Evolutionary conservation across 2,888 invertebrate genomes (phyloP).

Genomic region (Hydropsyche betteni): DNA sequence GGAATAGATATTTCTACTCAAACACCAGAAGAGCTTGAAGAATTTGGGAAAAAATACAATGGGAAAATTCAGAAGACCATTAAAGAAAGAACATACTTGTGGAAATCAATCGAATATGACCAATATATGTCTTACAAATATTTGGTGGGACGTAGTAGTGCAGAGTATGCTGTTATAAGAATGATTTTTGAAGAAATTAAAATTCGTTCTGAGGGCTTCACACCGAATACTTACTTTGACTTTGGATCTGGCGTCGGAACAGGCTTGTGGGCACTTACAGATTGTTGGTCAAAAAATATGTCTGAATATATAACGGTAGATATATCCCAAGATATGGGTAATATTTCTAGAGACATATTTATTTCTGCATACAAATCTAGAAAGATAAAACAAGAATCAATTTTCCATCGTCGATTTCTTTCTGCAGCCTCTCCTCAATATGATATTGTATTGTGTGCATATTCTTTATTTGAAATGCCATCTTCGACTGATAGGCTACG

Average conservation of each 20-base stretch:
- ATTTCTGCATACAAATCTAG: slow-evolving; percentile 73
- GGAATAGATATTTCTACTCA: slow-evolving; percentile 57
- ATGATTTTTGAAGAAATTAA: slow-evolving; percentile 80
- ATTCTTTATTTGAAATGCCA: slow-evolving; percentile 82
- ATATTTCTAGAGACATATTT: slow-evolving; percentile 77
- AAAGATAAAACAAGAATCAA: slow-evolving; percentile 67
- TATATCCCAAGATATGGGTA: slow-evolving; percentile 81
- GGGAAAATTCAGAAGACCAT: slow-evolving; percentile 67
- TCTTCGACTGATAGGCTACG: slow-evolving; percentile 72
- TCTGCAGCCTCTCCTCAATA: slow-evolving; percentile 74
- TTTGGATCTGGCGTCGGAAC: slow-evolving; percentile 93
- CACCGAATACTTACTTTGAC: slow-evolving; percentile 83
- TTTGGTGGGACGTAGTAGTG: slow-evolving; percentile 73
- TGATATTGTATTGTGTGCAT: slow-evolving; percentile 83
- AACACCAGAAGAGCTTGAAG: slow-evolving; percentile 54
- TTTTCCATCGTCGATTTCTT: slow-evolving; percentile 83
- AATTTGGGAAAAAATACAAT: slow-evolving; percentile 63
- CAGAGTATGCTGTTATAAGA: slow-evolving; percentile 78
- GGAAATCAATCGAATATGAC: slow-evolving; percentile 79
- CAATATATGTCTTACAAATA: slow-evolving; percentile 73
- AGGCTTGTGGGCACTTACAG: slow-evolving; percentile 83
- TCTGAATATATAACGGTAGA: slow-evolving; percentile 90
- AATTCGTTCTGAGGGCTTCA: slow-evolving; percentile 70
- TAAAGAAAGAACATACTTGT: slow-evolving; percentile 72
- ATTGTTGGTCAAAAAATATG: slow-evolving; percentile 75